Evolutionary conservation across 92 coral and sea anemone species (phyloP), one percentile per base, ranked within the genome.

Genomic region (Bergia puertoricense): DNA sequence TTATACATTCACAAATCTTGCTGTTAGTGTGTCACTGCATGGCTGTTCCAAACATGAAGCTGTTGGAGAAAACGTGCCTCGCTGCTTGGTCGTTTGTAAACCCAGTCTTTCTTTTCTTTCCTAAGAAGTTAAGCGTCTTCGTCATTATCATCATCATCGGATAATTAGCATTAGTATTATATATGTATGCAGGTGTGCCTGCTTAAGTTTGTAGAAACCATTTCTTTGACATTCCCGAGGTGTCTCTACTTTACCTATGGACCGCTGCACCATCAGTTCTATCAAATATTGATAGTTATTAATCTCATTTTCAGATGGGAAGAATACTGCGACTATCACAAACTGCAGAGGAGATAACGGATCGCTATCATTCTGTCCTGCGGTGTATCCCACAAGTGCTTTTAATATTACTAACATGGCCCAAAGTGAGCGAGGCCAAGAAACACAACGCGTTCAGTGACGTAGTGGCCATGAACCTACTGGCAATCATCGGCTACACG

Each of bases 401-500:
- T 18, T 81, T 93, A 39, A 76, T 95, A 13, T 85, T 96, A 30
- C 89, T 94, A 39, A 93, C 95, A 40, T 94, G 97, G 98, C 95
- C 95, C 43, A 90, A 90, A 65, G 91, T 97, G 82, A 95, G 99
- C 92, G 81, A 86, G 65, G 94, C 95, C 0, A 85, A 94, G 73
- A 83, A 92, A 10, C 93, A 91, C 40, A 92, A 94, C 74, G 87
- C 95, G 20, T 97, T 90, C 80, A 76, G 79, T 36, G 90, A 74
- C 82, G 91, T 97, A 74, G 94, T 96, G 6, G 89, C 94, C 78
- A 93, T 94, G 93, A 97, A 95, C 71, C 91, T 96, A 6, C 85
- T 95, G 46, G 93, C 95, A 8, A 91, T 97, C 18, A 91, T 97
- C 3, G 95, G 96, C 16, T 97, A 92, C 93, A 93, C 96, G 1